A percentile compares a stretch with the other conserved stretches of the same genome.
phyloP scores from a whole-genome alignment of 2,888 invertebrate genomes.

The Cheilosia soror region DNA sequence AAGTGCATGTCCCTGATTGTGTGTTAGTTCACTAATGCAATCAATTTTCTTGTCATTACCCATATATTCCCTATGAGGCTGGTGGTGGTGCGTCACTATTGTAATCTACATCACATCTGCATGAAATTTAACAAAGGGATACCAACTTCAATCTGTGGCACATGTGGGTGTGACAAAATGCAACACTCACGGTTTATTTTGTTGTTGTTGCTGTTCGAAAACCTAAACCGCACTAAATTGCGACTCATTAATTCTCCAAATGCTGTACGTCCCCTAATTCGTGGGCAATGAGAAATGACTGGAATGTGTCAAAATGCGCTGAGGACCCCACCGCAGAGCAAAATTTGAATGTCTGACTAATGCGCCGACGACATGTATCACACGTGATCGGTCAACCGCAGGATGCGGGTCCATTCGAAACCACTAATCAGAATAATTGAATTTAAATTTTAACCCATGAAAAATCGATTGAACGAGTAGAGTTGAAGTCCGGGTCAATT shows the following conservation, averaged over 20 bases:
- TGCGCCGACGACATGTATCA: constrained; percentile 73
- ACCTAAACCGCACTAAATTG: constrained; percentile 64
- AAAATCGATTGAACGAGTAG: constrained; percentile 44
- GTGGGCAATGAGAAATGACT: constrained; percentile 50
- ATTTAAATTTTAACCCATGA: constrained; percentile 68
- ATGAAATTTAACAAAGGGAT: constrained; percentile 11
- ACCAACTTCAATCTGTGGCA: constrained; percentile 29
- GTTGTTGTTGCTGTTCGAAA: not conserved
- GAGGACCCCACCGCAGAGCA: constrained; percentile 11
- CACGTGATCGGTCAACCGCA: constrained; percentile 75
- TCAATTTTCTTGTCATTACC: constrained; percentile 4
- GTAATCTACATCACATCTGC: constrained; percentile 14
- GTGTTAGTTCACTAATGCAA: constrained; percentile 1
- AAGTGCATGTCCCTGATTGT: not conserved
- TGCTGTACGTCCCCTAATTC: constrained; percentile 53
- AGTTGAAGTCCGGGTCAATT: constrained; percentile 61
- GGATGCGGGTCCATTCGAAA: constrained; percentile 73
- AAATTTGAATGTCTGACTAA: constrained; percentile 68
- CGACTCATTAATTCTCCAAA: constrained; percentile 68
- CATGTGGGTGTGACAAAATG: constrained; percentile 72
- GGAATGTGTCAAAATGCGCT: constrained; percentile 57
- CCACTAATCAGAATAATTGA: constrained; percentile 76
- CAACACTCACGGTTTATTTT: constrained; percentile 7
- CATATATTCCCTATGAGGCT: not conserved
- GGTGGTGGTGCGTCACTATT: not conserved